Percentiles rank a stretch among this genome's conserved stretches.
Evolutionary conservation across 2,888 invertebrate species (phyloP).

Genomic region (Chymomyza fuscimana): DNA sequence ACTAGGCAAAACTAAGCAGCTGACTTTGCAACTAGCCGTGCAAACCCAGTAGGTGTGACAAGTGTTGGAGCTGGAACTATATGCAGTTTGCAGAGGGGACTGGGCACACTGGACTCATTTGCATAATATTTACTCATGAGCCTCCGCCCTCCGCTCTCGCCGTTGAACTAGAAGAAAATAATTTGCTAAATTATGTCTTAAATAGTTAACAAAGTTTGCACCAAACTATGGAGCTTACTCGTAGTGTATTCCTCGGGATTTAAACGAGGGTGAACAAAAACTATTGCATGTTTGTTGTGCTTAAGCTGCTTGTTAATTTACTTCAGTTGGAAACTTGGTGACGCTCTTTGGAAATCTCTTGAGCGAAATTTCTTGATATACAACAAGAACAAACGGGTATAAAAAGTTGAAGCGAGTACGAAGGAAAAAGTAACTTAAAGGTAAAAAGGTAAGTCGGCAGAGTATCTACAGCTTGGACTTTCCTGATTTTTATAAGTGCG

Average conservation of each 20-base stretch:
- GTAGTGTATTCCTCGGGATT: neutral
- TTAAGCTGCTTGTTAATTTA: neutral
- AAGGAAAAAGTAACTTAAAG: too few species aligned
- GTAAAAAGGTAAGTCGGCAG: too few species aligned
- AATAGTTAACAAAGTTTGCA: constrained; percentile 70
- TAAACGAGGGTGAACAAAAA: neutral
- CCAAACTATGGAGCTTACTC: constrained; percentile 39
- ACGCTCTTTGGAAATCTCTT: too few species aligned
- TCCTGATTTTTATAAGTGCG: too few species aligned
- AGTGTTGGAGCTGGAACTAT: constrained; percentile 1
- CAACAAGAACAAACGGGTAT: too few species aligned
- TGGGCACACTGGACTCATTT: constrained; percentile 57
- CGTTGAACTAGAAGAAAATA: constrained; percentile 58
- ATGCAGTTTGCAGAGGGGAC: neutral
- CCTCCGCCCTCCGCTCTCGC: neutral
- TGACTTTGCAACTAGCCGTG: constrained; percentile 15
- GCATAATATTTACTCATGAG: constrained; percentile 70
- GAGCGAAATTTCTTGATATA: too few species aligned
- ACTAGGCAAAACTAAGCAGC: constrained; percentile 40
- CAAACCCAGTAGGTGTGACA: neutral
- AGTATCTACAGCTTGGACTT: too few species aligned
- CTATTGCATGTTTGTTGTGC: neutral
- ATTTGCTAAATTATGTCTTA: constrained; percentile 73
- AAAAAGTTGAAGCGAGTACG: too few species aligned
- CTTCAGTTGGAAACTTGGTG: neutral